phyloP scores from a whole-genome alignment of 2,113 vertebrate species.

The Charadrius vociferus region DNA sequence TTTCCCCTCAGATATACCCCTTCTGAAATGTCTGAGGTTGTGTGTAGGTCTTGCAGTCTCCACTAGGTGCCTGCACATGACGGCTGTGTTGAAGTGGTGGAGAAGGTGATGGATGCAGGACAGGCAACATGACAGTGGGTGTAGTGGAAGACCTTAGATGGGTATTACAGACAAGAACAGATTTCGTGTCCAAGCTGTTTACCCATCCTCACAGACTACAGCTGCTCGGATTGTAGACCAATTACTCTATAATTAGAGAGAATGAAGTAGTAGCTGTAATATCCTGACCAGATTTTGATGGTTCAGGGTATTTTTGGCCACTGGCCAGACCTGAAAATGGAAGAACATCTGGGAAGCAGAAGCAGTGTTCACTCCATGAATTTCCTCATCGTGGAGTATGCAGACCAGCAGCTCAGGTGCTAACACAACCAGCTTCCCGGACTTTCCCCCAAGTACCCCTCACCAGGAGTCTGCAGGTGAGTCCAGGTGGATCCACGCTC shows the following conservation, averaged over 20 bases:
- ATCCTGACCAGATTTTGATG: background rate
- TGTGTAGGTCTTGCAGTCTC: background rate
- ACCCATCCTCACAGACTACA: background rate
- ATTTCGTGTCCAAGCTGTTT: background rate
- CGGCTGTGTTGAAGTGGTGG: background rate
- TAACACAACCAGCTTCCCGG: background rate
- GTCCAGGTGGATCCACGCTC: background rate
- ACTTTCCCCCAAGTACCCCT: background rate
- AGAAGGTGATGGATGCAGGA: background rate
- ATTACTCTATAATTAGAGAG: background rate
- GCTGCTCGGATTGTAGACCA: background rate
- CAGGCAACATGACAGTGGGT: background rate
- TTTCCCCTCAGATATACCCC: background rate
- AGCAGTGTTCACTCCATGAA: background rate
- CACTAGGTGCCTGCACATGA: rapidly evolving
- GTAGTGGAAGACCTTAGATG: background rate
- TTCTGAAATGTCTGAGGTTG: background rate
- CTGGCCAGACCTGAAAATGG: background rate
- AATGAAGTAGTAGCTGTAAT: background rate
- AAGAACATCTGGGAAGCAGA: background rate
- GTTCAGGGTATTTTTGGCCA: background rate
- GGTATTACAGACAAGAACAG: background rate
- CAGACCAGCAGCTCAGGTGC: background rate
- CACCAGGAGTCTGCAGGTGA: background rate
- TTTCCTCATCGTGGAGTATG: background rate